phyloP scores from a whole-genome alignment of 92 coral and sea anemone species.

The Heliopora coerulea region DNA sequence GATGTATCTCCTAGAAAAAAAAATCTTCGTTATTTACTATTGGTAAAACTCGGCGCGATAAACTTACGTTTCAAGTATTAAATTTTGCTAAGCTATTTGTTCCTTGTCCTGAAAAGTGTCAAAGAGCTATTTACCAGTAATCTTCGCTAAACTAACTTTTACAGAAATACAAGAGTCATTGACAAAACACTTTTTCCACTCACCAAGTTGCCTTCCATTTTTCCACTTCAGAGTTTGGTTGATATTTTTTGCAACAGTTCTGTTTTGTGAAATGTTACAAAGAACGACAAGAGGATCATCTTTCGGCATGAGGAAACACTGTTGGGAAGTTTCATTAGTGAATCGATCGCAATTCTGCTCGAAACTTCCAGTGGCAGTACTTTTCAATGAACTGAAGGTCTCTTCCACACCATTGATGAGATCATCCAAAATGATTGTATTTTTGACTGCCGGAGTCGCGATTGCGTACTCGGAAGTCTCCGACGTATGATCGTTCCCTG shows the following conservation, averaged over 20 bases:
- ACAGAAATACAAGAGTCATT: no score
- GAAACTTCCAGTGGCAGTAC: neutral
- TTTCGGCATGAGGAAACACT: neutral
- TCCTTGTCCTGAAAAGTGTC: no score
- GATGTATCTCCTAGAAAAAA: no score
- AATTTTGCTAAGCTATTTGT: no score
- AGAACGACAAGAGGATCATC: neutral
- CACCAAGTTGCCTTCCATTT: neutral
- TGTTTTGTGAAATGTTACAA: neutral
- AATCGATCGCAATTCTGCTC: neutral
- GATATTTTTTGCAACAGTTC: neutral
- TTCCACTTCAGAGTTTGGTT: neutral
- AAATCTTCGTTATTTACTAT: no score
- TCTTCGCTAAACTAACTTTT: no score
- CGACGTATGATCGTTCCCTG: slow-evolving; percentile 1
- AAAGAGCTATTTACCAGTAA: no score
- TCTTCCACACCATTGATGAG: neutral
- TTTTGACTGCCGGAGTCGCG: neutral
- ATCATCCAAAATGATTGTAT: neutral
- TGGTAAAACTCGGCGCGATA: no score
- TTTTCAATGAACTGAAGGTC: neutral
- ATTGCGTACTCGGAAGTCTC: neutral
- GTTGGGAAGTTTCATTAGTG: neutral
- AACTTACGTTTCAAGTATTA: no score
- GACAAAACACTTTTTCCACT: neutral